Conservation (phyloP, 1,140 invertebrate genomes). For the Argopecten irradians region DNA sequence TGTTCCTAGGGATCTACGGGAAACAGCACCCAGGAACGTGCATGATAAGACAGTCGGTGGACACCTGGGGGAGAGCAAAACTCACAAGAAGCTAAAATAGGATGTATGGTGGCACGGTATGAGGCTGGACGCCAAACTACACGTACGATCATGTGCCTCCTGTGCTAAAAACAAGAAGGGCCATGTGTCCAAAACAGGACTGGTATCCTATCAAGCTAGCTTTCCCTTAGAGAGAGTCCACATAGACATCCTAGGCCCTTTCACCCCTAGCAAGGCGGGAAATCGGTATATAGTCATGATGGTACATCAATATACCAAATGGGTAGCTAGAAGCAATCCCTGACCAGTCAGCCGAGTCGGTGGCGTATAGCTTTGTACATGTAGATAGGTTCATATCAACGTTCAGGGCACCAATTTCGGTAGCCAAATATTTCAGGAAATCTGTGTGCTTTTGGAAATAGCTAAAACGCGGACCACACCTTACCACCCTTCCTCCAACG, state of each 20-base stretch:
- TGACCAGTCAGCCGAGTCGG: neutral
- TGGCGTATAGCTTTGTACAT: no score
- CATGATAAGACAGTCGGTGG: neutral
- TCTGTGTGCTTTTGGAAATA: constrained; percentile 43
- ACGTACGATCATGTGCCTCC: no score
- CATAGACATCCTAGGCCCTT: no score
- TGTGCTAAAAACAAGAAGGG: no score
- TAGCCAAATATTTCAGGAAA: constrained; percentile 32
- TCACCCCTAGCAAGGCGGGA: no score
- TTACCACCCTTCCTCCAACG: constrained; percentile 51
- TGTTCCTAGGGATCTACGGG: neutral
- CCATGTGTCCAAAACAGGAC: no score
- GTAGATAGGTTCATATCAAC: neutral
- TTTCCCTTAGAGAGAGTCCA: no score
- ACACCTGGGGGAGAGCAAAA: neutral
- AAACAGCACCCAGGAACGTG: no score
- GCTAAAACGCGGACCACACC: constrained; percentile 52
- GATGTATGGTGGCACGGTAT: constrained; percentile 10
- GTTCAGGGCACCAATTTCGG: constrained; percentile 40
- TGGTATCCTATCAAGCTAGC: no score
- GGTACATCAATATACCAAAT: no score
- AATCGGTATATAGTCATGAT: no score
- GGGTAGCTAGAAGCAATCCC: no score
- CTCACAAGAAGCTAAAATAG: neutral
- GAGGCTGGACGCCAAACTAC: neutral